Evolutionary conservation across 2,797 vertebrate species (phyloP).

Genomic region (Microhierax caerulescens): DNA sequence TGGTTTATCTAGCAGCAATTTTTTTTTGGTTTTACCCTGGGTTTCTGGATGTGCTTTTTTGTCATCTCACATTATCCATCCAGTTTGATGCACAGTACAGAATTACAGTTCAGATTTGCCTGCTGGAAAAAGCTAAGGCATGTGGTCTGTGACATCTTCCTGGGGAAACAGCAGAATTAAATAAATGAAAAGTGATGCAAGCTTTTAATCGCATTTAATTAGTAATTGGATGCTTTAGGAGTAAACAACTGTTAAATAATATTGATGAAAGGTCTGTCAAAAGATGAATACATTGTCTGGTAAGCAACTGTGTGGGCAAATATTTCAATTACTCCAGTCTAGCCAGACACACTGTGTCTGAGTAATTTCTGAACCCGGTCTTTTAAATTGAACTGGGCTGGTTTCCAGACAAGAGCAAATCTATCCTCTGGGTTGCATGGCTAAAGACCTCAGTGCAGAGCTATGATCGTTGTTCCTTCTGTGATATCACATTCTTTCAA

Average conservation of each 20-base stretch:
- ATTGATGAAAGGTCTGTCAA: conserved; percentile 34
- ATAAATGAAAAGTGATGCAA: background rate
- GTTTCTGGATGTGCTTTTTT: background rate
- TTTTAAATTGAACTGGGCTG: conserved; percentile 59
- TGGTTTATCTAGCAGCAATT: background rate
- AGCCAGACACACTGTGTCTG: background rate
- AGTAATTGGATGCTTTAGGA: background rate
- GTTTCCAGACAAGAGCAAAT: conserved; percentile 59
- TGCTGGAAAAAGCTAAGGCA: background rate
- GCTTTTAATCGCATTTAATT: conserved; percentile 41
- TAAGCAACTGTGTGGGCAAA: conserved; percentile 6
- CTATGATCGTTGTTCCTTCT: background rate
- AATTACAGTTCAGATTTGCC: background rate
- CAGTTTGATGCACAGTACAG: background rate
- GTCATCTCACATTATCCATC: background rate
- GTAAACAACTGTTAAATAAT: conserved; percentile 42
- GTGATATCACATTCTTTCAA: conserved; percentile 18
- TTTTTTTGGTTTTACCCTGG: background rate
- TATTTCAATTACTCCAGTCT: conserved; percentile 30
- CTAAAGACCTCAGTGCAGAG: conserved; percentile 16
- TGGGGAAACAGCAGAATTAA: background rate
- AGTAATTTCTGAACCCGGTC: conserved; percentile 45
- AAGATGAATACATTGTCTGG: background rate
- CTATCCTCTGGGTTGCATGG: conserved; percentile 20
- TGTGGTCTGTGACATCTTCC: background rate